phyloP scores from a whole-genome alignment of 2,888 invertebrate species.

The Polydrusus tereticollis region DNA sequence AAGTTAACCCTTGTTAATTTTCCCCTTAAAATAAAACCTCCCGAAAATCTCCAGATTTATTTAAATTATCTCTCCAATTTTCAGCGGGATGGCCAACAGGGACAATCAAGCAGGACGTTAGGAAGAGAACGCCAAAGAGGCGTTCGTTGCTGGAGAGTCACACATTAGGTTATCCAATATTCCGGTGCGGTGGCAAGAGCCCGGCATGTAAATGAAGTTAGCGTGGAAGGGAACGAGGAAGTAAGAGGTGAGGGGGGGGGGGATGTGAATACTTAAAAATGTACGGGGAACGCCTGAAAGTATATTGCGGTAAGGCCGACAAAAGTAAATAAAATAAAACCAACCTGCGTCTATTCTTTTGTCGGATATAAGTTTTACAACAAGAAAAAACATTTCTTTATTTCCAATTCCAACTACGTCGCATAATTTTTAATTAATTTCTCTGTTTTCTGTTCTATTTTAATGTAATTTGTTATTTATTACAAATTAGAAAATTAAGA shows the following conservation, averaged over 20 bases:
- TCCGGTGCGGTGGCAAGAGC: constrained; percentile 67
- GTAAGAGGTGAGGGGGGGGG: constrained; percentile 46
- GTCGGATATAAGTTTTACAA: too few relatives aligned
- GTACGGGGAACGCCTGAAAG: background rate
- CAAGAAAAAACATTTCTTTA: too few relatives aligned
- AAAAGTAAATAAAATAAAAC: too few relatives aligned
- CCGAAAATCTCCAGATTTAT: constrained; percentile 28
- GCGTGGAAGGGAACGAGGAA: constrained; percentile 54
- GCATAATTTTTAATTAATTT: too few relatives aligned
- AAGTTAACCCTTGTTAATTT: too few relatives aligned
- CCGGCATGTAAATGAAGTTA: constrained; percentile 69
- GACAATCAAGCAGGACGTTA: constrained; percentile 50
- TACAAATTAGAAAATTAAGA: too few relatives aligned
- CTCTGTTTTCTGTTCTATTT: too few relatives aligned
- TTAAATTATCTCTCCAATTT: constrained; percentile 36
- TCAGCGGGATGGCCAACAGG: constrained; percentile 46
- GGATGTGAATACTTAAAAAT: constrained; percentile 30
- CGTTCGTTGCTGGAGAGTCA: constrained; percentile 59
- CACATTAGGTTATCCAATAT: constrained; percentile 68
- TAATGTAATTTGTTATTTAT: too few relatives aligned
- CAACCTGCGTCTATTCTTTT: too few relatives aligned
- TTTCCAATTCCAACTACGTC: too few relatives aligned
- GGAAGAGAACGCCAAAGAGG: constrained; percentile 48
- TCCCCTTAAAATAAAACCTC: background rate
- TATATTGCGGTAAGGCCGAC: too few relatives aligned